phyloP scores from a whole-genome alignment of 2,888 invertebrate species.

The Coleophora flavipennella region DNA sequence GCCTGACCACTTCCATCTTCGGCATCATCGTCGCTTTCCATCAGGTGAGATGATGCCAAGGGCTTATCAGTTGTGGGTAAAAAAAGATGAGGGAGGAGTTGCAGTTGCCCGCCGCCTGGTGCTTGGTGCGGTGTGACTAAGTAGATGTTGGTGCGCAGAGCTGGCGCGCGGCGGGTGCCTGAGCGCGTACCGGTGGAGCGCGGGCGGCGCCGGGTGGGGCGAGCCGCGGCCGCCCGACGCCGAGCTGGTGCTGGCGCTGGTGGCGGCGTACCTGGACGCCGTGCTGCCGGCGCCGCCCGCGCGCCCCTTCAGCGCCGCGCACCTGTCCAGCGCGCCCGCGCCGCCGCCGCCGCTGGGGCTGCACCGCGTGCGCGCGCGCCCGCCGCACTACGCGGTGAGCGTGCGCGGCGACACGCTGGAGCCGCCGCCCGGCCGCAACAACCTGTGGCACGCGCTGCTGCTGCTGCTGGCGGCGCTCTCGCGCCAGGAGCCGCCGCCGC shows the following conservation, averaged over 20 bases:
- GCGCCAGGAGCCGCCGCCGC: conserved; percentile 76
- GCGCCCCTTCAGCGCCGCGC: conserved; percentile 73
- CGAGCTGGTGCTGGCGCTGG: conserved; percentile 78
- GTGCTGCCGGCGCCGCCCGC: conserved; percentile 75
- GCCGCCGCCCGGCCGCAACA: conserved; percentile 79
- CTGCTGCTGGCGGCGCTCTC: conserved; percentile 84
- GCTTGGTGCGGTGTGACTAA: no score
- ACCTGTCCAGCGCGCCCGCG: conserved; percentile 39
- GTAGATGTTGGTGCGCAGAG: conserved; percentile 60
- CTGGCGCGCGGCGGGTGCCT: conserved; percentile 89
- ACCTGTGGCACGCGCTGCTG: conserved; percentile 88
- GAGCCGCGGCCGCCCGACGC: conserved; percentile 90
- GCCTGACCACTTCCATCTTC: no score
- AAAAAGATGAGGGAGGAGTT: no score
- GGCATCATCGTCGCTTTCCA: no score
- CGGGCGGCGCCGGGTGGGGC: conserved; percentile 87
- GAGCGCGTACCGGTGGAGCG: conserved; percentile 91
- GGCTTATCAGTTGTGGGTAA: no score
- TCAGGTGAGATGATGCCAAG: no score
- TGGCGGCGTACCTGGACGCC: conserved; percentile 74
- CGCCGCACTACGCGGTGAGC: conserved; percentile 81
- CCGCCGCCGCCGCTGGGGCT: conserved; percentile 63
- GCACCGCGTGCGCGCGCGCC: conserved; percentile 65
- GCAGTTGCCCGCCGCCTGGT: no score
- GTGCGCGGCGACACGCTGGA: conserved; percentile 56